Percentiles rank a stretch among this genome's conserved stretches.
Evolutionary conservation across 2,113 vertebrate genomes (phyloP).

Genomic region (Hemibagrus wyckioides): DNA sequence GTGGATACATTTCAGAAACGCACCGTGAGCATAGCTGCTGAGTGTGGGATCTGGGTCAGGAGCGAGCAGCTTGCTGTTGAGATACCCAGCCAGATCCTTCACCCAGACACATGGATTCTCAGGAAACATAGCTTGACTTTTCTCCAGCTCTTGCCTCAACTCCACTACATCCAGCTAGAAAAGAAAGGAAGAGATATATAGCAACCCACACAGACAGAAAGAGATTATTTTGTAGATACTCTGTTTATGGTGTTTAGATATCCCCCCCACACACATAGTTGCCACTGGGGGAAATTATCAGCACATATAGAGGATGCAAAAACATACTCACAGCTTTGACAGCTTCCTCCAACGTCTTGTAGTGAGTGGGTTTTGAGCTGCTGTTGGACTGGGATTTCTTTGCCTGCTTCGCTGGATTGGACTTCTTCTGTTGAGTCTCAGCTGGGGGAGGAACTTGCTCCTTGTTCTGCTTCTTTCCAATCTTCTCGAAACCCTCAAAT

Average conservation of each 20-base stretch:
- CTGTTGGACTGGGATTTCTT: slow-evolving; percentile 65
- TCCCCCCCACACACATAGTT: neutral
- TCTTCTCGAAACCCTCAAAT: slow-evolving; percentile 83
- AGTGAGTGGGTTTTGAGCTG: slow-evolving; percentile 45
- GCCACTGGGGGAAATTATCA: neutral
- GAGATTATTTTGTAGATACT: too few relatives aligned
- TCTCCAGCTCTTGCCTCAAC: slow-evolving; percentile 87
- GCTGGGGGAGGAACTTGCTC: slow-evolving; percentile 86
- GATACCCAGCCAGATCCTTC: slow-evolving; percentile 94
- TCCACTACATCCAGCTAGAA: slow-evolving; percentile 79
- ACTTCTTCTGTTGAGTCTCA: slow-evolving; percentile 72
- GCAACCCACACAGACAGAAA: neutral
- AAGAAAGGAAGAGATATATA: slow-evolving; percentile 7
- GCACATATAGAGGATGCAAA: neutral
- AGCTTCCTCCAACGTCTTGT: slow-evolving; percentile 84
- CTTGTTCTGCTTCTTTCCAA: slow-evolving; percentile 85
- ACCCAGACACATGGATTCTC: slow-evolving; percentile 92
- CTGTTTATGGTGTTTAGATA: neutral
- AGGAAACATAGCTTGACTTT: slow-evolving; percentile 84
- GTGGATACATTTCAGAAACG: slow-evolving; percentile 49
- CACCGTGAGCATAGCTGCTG: slow-evolving; percentile 87
- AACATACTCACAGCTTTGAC: slow-evolving; percentile 83
- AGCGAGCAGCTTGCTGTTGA: slow-evolving; percentile 88
- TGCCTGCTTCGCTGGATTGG: slow-evolving; percentile 59
- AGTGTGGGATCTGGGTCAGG: slow-evolving; percentile 82